phyloP scores from a whole-genome alignment of 2,113 vertebrate genomes.

The Onychorhynchus coronatus region DNA sequence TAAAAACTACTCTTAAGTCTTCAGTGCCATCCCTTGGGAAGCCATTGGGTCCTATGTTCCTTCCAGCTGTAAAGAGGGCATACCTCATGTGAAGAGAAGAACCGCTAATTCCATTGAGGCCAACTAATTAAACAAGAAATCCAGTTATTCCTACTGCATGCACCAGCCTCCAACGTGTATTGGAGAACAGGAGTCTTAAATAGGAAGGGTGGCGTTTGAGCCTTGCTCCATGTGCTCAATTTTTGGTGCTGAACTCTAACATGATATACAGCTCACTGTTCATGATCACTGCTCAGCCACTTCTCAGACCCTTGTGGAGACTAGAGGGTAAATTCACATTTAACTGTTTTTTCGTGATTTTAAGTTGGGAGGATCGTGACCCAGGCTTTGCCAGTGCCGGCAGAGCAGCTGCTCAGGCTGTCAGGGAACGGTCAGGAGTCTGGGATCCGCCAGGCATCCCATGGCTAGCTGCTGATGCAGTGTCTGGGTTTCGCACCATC shows the following conservation, averaged over 20 bases:
- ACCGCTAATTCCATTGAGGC: not conserved
- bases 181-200: fast-evolving
- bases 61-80: not conserved
- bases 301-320: not conserved
- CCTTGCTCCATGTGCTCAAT: not conserved
- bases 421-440: not conserved
- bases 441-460: not conserved
- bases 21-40: not conserved
- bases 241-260: not conserved
- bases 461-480: fast-evolving
- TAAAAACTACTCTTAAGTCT: not conserved
- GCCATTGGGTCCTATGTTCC: not conserved
- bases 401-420: not conserved
- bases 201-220: not conserved
- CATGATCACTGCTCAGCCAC: not conserved
- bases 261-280: not conserved
- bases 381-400: not conserved
- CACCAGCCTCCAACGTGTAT: fast-evolving
- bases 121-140: not conserved
- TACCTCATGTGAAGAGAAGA: not conserved
- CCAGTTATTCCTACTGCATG: not conserved
- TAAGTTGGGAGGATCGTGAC: not conserved
- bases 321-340: not conserved
- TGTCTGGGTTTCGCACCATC: not conserved
- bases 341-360: not conserved